Base-by-base conservation (phyloP, 2,888 invertebrate genomes). In the Eilema caniola region DNA sequence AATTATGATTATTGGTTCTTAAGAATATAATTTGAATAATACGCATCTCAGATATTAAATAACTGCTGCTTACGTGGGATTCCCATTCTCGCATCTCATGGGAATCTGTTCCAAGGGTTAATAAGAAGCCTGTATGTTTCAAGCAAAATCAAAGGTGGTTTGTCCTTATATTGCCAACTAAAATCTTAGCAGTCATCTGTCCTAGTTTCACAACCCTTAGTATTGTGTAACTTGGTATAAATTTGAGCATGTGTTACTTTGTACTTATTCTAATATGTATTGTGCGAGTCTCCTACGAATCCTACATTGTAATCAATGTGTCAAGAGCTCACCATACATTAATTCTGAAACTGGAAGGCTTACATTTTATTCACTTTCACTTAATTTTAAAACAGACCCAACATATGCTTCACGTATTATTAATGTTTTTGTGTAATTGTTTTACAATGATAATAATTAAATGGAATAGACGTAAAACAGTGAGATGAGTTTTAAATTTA, bases 1-100 rank as follows among this genome's bases (percentile, higher is more conserved):
- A 61, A 69, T 60, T 64, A 61, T 57, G 24, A 62, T 33, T 70
- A 41, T 70, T 31, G 62, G 31, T 59, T 28, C 24, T 65, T 31
- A 33, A 23, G 28, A 63, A 62, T 69, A 57, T 37, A 41, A 23
- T 63, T 25, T 24, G 28, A 3, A 37, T 23, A 47, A n/a, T 20
- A 25, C 28, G 11, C 25, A 37, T 37, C 12, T 12, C 12, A 37
- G 33, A 33, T 33, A 33, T 12, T 37, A 37, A 11, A 1, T 37
- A 37, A 12, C 1, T 12, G 33, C 33, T 37, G 12, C 5, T 37
- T 1, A 11, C 12, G 33, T 41, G 41, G 14, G 16, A 41, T 4
- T 41, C 14, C 3, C 16, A 11, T 41, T 14, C 12, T 14, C 4
- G 4, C 41, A 41, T 16, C 41, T 16, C 16, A 41, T 37, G 37